Conservation (phyloP, 2,888 invertebrate genomes). For the Rhopalosiphum nymphaeae region DNA sequence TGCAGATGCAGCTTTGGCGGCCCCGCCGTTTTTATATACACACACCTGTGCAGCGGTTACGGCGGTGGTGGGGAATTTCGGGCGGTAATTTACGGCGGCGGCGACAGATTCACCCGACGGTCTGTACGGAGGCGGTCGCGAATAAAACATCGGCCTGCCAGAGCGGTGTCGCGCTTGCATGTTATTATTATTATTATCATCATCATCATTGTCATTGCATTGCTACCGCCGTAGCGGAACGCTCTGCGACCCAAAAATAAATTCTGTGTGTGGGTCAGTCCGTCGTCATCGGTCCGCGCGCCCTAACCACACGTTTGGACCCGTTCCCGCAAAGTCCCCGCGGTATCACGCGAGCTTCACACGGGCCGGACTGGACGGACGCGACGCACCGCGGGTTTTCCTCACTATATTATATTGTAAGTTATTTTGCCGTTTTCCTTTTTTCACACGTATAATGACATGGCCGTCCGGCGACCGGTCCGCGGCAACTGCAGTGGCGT, state of each 20-base stretch:
- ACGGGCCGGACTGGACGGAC: not conserved
- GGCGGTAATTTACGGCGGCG: not conserved
- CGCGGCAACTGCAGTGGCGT: not conserved
- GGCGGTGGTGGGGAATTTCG: not conserved
- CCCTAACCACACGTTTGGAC: slow-evolving; percentile 38
- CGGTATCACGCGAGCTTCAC: not conserved
- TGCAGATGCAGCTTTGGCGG: not conserved
- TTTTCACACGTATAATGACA: not conserved
- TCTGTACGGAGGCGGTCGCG: not conserved
- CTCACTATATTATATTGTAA: not conserved
- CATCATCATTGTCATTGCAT: not conserved
- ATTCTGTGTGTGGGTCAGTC: slow-evolving; percentile 63
- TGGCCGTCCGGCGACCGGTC: not conserved
- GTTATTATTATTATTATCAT: not conserved
- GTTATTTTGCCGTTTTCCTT: not conserved
- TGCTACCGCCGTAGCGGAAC: not conserved
- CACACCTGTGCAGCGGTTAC: not conserved
- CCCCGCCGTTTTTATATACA: not conserved
- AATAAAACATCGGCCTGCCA: not conserved
- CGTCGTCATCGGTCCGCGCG: slow-evolving; percentile 31
- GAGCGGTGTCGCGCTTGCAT: not conserved
- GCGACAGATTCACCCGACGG: not conserved
- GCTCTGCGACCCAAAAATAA: slow-evolving; percentile 54
- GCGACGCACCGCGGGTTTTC: not conserved
- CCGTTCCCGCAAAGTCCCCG: not conserved